Percentiles rank a stretch among this genome's conserved stretches.
These are phyloP conservation scores for Poeciliopsis occidentalis DNA, from an alignment of 2,113 vertebrate genomes.

Conservation along the genomic window DNA sequence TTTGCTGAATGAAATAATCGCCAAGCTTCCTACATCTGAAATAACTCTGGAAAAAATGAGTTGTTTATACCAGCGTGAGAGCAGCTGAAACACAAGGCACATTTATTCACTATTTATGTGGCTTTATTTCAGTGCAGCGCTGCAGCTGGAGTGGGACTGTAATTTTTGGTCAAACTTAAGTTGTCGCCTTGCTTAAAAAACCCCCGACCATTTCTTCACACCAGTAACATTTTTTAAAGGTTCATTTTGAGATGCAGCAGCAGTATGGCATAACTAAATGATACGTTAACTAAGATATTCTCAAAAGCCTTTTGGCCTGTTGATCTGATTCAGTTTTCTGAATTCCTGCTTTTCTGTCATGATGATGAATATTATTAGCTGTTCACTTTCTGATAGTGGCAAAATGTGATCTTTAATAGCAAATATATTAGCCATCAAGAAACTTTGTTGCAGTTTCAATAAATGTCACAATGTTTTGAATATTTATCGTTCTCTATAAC, in stretches of 20 bases:
- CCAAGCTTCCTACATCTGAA: constrained; percentile 3
- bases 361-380: no score
- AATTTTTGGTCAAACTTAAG: constrained; percentile 1
- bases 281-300: not conserved
- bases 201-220: not conserved
- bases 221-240: not conserved
- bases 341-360: not conserved
- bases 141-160: constrained; percentile 52
- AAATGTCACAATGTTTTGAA: no score
- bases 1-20: not conserved
- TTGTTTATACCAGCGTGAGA: constrained; percentile 46
- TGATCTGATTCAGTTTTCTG: not conserved
- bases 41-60: not conserved
- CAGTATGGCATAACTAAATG: not conserved
- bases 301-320: not conserved
- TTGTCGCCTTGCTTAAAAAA: not conserved
- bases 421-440: not conserved
- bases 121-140: constrained; percentile 39
- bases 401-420: not conserved
- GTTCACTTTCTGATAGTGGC: not conserved
- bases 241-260: not conserved
- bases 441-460: no score
- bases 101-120: constrained; percentile 55
- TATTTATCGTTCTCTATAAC: not conserved
- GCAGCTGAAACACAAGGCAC: constrained; percentile 2